Conservation (phyloP, 2,888 invertebrate species). For the Polia nebulosa region DNA sequence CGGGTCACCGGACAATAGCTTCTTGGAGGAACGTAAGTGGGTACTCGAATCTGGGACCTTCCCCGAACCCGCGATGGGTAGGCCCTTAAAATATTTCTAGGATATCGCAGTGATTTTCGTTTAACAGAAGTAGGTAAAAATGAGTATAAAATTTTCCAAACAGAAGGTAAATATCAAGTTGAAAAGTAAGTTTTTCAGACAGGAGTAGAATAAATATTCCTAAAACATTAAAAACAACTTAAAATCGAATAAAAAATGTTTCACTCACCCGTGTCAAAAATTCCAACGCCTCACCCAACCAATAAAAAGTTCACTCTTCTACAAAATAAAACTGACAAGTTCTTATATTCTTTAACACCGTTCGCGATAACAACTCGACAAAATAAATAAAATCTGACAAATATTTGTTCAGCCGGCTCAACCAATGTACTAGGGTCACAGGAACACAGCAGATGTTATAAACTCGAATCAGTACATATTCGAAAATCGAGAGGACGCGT, state of each 20-base stretch:
- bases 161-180: neutral
- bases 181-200: neutral
- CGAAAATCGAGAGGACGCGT: slow-evolving; percentile 52
- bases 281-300: slow-evolving; percentile 55
- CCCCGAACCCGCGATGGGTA: neutral
- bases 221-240: neutral
- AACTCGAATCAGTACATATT: slow-evolving; percentile 53
- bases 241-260: neutral
- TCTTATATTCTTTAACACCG: slow-evolving; percentile 39
- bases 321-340: slow-evolving; percentile 56
- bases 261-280: slow-evolving; percentile 54
- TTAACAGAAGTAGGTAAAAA: neutral
- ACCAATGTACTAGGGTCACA: slow-evolving; percentile 50
- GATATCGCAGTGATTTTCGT: slow-evolving; percentile 3
- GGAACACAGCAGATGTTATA: slow-evolving; percentile 54
- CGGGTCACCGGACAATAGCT: slow-evolving; percentile 42
- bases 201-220: neutral
- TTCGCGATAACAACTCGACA: slow-evolving; percentile 21
- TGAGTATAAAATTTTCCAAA: neutral
- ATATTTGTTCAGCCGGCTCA: slow-evolving; percentile 39
- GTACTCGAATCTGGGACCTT: slow-evolving; percentile 46
- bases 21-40: slow-evolving; percentile 41
- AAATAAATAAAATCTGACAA: slow-evolving; percentile 48
- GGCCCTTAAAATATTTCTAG: neutral
- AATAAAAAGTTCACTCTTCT: slow-evolving; percentile 68